phyloP scores from a whole-genome alignment of 2,797 vertebrate species.

The Glossophaga mutica region DNA sequence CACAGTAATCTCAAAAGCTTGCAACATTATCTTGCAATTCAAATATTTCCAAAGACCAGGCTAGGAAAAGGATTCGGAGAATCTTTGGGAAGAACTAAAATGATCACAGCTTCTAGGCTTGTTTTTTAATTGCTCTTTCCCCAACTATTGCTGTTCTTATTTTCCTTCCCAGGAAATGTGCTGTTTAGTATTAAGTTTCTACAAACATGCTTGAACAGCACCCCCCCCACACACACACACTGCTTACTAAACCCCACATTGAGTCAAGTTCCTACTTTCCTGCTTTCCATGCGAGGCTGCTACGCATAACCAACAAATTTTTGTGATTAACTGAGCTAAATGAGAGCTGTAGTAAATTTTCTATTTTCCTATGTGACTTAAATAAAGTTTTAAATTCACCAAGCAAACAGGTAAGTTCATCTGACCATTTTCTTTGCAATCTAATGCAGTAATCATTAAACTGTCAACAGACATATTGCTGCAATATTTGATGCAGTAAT shows the following conservation, averaged over 20 bases:
- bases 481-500: conserved; percentile 85
- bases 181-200: conserved; percentile 49
- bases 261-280: conserved; percentile 60
- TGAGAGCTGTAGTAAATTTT: conserved; percentile 78
- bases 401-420: conserved; percentile 79
- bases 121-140: conserved; percentile 26
- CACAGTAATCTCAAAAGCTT: conserved; percentile 51
- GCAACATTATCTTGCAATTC: conserved; percentile 43
- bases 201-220: not conserved
- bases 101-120: not conserved
- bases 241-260: conserved; percentile 66
- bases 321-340: conserved; percentile 76
- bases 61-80: conserved; percentile 58
- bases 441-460: conserved; percentile 85
- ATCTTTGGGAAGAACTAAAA: conserved; percentile 50
- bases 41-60: conserved; percentile 54
- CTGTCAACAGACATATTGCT: conserved; percentile 84
- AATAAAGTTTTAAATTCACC: conserved; percentile 80
- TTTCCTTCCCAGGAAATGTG: conserved; percentile 60
- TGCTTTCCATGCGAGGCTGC: conserved; percentile 71
- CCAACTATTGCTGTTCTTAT: conserved; percentile 46
- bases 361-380: conserved; percentile 72
- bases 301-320: conserved; percentile 79
- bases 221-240: not conserved
- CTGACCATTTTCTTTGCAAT: conserved; percentile 81